Base-by-base conservation (phyloP, 2,113 vertebrate genomes). In the Falcunculus frontatus region DNA sequence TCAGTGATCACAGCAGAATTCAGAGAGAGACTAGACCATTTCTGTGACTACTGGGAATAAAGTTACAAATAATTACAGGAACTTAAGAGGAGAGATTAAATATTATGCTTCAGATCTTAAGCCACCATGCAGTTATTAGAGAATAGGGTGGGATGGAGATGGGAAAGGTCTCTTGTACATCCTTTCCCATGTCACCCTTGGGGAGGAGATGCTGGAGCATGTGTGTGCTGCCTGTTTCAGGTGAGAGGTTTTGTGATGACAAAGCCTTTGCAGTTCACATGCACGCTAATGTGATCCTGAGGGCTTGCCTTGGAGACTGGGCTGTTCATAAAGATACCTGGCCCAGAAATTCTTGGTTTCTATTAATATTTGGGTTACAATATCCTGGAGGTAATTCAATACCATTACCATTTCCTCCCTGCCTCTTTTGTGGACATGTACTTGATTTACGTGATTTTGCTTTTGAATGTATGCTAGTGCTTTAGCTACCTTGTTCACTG, bases 211-310 rank as follows among this genome's bases (percentile, higher is more conserved):
- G 32, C 33, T 69, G 39, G 44, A 72, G 14, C 0, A 0, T 7
- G 16, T 2, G 25, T 5, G 11, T 55, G 13, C 14, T 2, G 1
- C 9, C 5, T 2, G 0, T 47, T 52, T 77, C 55, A 62, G 32
- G 30, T 33, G 27, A 62, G 14, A n/a, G 20, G 7, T 47, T 92
- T 17, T n/a, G 41, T 33, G 63, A 46, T 2, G 4, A 10, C 8
- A 49, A 75, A 74, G 25, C 42, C n/a, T 42, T 56, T 47, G 39
- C 18, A 22, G 64, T 37, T 70, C 65, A 42, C 33, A 10, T 4
- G 6, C 19, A 55, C 6, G 6, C 10, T n/a, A 19, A 16, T 23
- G 27, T 6, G 32, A 57, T 32, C 65, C 60, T 26, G 35, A 69
- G 30, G 42, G 7, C 32, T 94, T 77, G 6, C 56, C 79, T 64